Evolutionary conservation across 2,888 invertebrate genomes (phyloP).

Genomic region (Synanthedon vespiformis): DNA sequence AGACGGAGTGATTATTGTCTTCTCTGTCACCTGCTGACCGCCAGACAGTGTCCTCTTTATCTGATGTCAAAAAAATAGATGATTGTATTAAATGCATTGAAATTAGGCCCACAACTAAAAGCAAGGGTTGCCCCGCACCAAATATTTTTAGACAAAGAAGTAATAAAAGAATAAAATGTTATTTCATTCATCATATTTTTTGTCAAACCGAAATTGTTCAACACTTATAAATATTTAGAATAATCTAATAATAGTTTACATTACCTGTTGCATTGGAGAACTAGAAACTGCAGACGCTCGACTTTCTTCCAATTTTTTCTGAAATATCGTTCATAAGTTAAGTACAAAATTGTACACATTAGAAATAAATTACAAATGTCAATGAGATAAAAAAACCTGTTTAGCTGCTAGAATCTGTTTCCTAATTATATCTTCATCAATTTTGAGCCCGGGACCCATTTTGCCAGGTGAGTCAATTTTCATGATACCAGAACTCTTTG

Average conservation of each 20-base stretch:
- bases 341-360: not conserved
- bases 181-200: no score
- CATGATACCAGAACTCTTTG: conserved; percentile 80
- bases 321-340: conserved; percentile 4
- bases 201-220: not conserved
- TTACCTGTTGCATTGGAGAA: conserved; percentile 37
- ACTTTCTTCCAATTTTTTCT: conserved; percentile 55
- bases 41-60: conserved; percentile 41
- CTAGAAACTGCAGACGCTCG: conserved; percentile 34
- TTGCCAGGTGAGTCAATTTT: conserved; percentile 76
- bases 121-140: no score
- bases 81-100: no score
- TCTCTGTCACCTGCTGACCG: conserved; percentile 60
- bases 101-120: no score
- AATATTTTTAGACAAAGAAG: no score
- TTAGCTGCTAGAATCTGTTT: conserved; percentile 66
- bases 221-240: not conserved
- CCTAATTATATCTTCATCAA: conserved; percentile 61
- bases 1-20: conserved; percentile 64
- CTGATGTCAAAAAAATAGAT: conserved; percentile 12
- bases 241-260: not conserved
- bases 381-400: conserved; percentile 32
- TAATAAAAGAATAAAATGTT: no score
- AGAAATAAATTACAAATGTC: not conserved
- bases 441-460: conserved; percentile 58